Conservation (phyloP, 2,113 vertebrate species). For the Tachysurus fulvidraco region DNA sequence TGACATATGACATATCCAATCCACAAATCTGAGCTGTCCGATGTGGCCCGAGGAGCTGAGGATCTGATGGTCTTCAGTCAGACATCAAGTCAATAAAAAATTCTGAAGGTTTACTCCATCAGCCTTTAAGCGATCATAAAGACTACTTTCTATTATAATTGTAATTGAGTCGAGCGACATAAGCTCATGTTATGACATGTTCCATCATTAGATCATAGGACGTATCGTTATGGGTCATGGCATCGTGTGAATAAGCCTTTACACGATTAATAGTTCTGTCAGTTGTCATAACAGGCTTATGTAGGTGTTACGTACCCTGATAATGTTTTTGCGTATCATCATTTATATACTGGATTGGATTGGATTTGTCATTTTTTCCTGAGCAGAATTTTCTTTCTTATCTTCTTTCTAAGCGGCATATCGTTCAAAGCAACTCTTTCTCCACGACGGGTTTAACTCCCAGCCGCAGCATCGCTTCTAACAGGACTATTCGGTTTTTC, state of each 20-base stretch:
- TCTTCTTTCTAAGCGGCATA: neutral
- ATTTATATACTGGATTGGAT: neutral
- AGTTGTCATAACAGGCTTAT: neutral
- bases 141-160: neutral
- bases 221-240: neutral
- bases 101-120: neutral
- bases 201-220: neutral
- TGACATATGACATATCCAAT: neutral
- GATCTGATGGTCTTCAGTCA: too few species aligned
- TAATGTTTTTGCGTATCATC: neutral
- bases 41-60: too few species aligned
- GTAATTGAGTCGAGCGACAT: neutral
- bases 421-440: neutral
- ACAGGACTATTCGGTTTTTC: constrained; percentile 9
- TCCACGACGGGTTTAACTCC: neutral
- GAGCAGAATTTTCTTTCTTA: neutral
- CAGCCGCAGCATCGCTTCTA: neutral
- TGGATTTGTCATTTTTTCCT: neutral
- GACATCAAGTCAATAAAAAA: too few species aligned
- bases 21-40: too few species aligned
- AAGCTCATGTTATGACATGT: neutral
- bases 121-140: neutral
- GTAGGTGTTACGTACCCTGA: neutral
- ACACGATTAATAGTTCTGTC: neutral
- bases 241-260: neutral